Conservation (phyloP, 2,113 vertebrate genomes). For the Myotis brandtii region DNA sequence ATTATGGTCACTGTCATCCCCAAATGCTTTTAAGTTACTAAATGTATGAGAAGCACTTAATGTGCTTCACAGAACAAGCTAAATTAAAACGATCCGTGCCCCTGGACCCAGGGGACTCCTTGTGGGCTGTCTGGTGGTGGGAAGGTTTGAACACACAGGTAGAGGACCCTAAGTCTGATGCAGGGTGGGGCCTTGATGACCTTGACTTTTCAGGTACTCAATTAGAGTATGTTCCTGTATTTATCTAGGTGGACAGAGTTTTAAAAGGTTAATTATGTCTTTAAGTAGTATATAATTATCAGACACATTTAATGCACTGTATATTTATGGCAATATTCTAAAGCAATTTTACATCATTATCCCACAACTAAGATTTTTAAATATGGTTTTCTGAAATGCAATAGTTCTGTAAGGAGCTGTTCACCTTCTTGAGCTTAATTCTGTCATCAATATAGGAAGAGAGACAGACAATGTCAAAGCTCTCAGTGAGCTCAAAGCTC, state of each 20-base stretch:
- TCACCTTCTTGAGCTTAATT: not conserved
- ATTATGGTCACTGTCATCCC: not conserved
- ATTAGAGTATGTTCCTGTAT: not conserved
- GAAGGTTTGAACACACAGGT: not conserved
- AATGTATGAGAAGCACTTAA: not conserved
- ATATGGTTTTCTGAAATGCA: constrained; percentile 34
- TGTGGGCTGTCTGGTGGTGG: accelerated
- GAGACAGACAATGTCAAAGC: not conserved
- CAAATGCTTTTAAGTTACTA: not conserved
- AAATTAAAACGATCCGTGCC: not conserved
- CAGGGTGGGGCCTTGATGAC: not conserved
- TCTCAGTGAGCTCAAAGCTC: not conserved
- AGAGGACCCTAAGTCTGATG: not conserved
- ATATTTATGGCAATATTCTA: constrained; percentile 66
- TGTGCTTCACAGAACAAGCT: not conserved
- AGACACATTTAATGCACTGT: constrained; percentile 25
- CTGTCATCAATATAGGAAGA: not conserved
- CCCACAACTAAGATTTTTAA: constrained; percentile 21
- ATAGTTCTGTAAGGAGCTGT: not conserved
- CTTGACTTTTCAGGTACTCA: not conserved
- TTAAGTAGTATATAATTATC: constrained; percentile 68
- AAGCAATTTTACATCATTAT: constrained; percentile 66
- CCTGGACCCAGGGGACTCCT: accelerated
- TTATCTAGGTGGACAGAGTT: not conserved
- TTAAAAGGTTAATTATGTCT: constrained; percentile 64